Evolutionary conservation across 35 echinoderm and acorn worm species (phyloP), one percentile per base, ranked within the genome.

Genomic region (Stichopus chloronotus): DNA sequence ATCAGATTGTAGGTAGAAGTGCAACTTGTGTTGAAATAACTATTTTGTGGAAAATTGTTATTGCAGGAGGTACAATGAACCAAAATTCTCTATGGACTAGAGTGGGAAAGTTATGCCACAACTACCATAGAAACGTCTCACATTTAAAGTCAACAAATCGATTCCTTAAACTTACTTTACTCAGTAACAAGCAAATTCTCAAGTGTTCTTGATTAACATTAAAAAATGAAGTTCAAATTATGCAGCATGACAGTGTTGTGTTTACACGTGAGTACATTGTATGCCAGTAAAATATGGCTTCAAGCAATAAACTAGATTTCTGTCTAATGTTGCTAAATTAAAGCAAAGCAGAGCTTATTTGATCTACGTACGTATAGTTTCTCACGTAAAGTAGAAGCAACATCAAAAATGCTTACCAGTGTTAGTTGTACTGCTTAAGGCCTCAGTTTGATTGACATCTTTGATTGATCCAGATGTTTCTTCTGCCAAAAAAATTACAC

Each of bases 281-380:
- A 69, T 69, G 63, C 63, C 63, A 69, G 63, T 69, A 69, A 69
- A 69, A 69, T 69, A 69, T 69, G 63, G 8, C 63, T 69, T 69
- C 63, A 69, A 69, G 63, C 63, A 19, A 69, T 69, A 69, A 69
- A 9, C 63, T 69, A 69, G 63, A 69, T 69, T 69, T 69, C 63
- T 69, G 63, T 69, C 63, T 69, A 19, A 8, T n/a, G n/a, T n/a
- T n/a, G n/a, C n/a, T n/a, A n/a, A n/a, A n/a, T n/a, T n/a, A n/a
- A n/a, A n/a, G n/a, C n/a, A n/a, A n/a, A n/a, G n/a, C n/a, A n/a
- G n/a, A n/a, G n/a, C n/a, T n/a, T n/a, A n/a, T n/a, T n/a, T n/a
- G n/a, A n/a, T n/a, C n/a, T n/a, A n/a, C n/a, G n/a, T n/a, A n/a
- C n/a, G n/a, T n/a, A n/a, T n/a, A n/a, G n/a, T n/a, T n/a, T n/a